Base-by-base conservation (phyloP, 2,888 invertebrate genomes). In the Coelopa pilipes region DNA sequence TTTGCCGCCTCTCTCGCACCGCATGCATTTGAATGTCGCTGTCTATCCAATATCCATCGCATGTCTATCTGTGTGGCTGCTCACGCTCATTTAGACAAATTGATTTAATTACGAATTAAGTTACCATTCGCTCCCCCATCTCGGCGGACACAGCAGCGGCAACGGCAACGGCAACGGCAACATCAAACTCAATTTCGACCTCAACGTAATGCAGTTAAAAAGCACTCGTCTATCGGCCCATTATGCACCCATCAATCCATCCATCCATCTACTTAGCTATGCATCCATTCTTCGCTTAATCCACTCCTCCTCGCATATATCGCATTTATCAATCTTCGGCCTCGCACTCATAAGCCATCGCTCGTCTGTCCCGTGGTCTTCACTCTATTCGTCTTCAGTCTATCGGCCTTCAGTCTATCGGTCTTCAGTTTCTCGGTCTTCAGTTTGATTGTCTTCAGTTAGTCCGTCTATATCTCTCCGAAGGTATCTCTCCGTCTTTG, bases 211-310 rank as follows among this genome's bases (percentile, higher is more conserved):
- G 24, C 19, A 17, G 46, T 57, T 57, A 34, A 21, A 21, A 69
- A 19, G n/a, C 69, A 57, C 46, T 57, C 17, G 57, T 69, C 57
- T 45, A 19, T 57, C 57, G 19, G n/a, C 34, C n/a, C 62, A 59
- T 24, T 21, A 34, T 45, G 7, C 12, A 34, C 1, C 45, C 21
- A 62, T 15, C 62, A 4, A 34, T 34, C 2, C 34, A 34, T 34
- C 7, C 34, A 34, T 34, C 34, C 34, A 34, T 7, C 34, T 7
- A 34, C 7, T 34, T 34, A 34, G 2, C 24, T 60, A 57, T 17
- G 19, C 69, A 57, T 57, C 57, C 17, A 69, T 69, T 69, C 57
- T 46, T 57, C 57, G 19, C 45, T 57, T 57, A 62, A 21, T 62
- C n/a, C 62, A 59, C 57, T 21, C 21, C 24, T 62, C n/a, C 62